These are phyloP conservation scores for Trachymyrmex septentrionalis DNA, from an alignment of 1,140 invertebrate species.

Conservation along the genomic window DNA sequence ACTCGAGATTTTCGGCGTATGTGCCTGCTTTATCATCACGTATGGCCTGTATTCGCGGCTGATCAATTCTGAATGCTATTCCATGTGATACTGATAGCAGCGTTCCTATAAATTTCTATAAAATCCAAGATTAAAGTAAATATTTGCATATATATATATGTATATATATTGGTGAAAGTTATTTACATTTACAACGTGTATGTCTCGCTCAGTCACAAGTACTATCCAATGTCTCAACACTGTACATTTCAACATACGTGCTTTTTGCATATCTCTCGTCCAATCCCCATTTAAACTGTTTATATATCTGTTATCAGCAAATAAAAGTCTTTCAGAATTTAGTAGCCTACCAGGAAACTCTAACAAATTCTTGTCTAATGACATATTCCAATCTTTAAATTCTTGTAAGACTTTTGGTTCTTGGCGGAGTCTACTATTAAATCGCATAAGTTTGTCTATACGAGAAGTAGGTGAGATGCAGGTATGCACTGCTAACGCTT, in stretches of 20 bases:
- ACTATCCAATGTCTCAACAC: conserved; percentile 74
- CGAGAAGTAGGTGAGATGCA: conserved; percentile 88
- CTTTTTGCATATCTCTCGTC: conserved; percentile 87
- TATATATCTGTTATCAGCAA: conserved; percentile 56
- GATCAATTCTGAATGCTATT: conserved; percentile 81
- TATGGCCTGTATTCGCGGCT: not conserved
- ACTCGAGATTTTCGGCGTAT: conserved; percentile 87
- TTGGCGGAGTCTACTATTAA: conserved; percentile 87
- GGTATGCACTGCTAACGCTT: conserved; percentile 88
- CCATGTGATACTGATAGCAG: conserved; percentile 84
- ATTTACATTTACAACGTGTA: conserved; percentile 55
- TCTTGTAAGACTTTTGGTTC: conserved; percentile 87
- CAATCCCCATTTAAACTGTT: conserved; percentile 85
- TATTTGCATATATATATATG: not conserved
- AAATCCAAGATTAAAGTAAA: conserved; percentile 31
- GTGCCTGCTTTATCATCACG: conserved; percentile 72
- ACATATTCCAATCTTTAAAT: conserved; percentile 89
- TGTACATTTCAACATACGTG: conserved; percentile 78
- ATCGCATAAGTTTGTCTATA: conserved; percentile 88
- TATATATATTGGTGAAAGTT: not conserved
- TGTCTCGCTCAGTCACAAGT: conserved; percentile 17
- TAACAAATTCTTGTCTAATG: conserved; percentile 87
- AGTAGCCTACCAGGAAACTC: conserved; percentile 88
- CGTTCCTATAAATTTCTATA: conserved; percentile 64
- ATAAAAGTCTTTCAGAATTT: conserved; percentile 87